Evolutionary conservation across 2,888 invertebrate species (phyloP).

Genomic region (Thereva unica): DNA sequence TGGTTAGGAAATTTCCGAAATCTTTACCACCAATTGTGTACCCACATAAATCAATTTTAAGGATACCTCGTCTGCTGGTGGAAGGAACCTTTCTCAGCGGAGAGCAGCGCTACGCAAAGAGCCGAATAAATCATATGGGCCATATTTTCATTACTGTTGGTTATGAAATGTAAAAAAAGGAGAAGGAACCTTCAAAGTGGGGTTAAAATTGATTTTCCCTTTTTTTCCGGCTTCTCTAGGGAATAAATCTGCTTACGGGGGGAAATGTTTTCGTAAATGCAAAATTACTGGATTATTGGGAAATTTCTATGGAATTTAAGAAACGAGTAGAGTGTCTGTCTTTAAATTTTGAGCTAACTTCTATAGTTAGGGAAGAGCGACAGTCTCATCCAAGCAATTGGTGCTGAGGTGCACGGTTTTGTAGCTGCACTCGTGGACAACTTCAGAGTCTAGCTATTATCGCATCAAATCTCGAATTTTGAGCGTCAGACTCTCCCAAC

Average conservation of each 20-base stretch:
- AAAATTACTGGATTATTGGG: too few species aligned
- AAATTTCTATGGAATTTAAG: too few species aligned
- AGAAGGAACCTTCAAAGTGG: not conserved
- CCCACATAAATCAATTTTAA: slow-evolving; percentile 42
- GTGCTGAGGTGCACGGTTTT: too few species aligned
- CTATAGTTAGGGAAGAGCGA: too few species aligned
- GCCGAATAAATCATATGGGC: slow-evolving; percentile 40
- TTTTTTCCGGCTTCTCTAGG: slow-evolving; percentile 20
- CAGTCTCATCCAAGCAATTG: too few species aligned
- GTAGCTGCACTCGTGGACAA: too few species aligned
- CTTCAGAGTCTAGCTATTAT: too few species aligned
- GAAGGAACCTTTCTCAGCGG: slow-evolving; percentile 31
- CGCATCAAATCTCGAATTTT: too few species aligned
- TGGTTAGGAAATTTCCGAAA: slow-evolving; percentile 40
- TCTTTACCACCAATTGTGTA: slow-evolving; percentile 43
- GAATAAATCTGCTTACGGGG: not conserved
- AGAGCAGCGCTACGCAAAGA: slow-evolving; percentile 29
- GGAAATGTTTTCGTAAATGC: too few species aligned
- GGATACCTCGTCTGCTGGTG: slow-evolving; percentile 30
- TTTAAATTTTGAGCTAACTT: too few species aligned
- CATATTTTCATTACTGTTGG: slow-evolving; percentile 41
- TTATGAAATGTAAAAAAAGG: slow-evolving; percentile 31
- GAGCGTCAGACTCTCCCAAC: too few species aligned
- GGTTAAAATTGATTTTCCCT: slow-evolving; percentile 30
- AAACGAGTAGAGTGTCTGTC: too few species aligned